These are phyloP conservation scores for Botia almorhae DNA, from an alignment of 2,797 vertebrate species.

Conservation along the genomic window DNA sequence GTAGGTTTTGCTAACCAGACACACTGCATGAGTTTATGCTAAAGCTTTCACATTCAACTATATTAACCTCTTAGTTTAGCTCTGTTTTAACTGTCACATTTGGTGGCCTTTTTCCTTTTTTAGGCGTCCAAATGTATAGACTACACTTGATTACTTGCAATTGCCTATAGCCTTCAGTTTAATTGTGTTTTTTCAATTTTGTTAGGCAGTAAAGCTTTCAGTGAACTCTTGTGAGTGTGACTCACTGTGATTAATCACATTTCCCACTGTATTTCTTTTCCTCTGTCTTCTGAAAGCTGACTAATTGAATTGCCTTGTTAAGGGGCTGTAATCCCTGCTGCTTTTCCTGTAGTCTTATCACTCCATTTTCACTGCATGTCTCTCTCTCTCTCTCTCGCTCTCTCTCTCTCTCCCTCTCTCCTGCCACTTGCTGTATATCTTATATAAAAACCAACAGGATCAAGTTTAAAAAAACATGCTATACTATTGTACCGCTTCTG, in stretches of 20 bases:
- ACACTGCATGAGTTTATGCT: neutral
- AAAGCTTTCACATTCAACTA: neutral
- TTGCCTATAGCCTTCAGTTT: conserved; percentile 40
- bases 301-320: conserved; percentile 61
- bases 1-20: too few species aligned
- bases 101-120: neutral
- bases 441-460: neutral
- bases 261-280: conserved; percentile 29
- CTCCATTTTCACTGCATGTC: conserved; percentile 27
- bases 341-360: conserved; percentile 54
- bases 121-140: conserved; percentile 6
- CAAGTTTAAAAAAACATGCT: too few species aligned
- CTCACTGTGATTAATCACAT: conserved; percentile 59
- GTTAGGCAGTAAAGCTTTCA: conserved; percentile 48
- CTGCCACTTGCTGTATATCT: neutral
- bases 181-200: conserved; percentile 45
- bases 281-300: conserved; percentile 53
- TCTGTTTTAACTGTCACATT: neutral
- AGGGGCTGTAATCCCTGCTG: conserved; percentile 54
- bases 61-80: neutral
- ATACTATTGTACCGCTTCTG: too few species aligned
- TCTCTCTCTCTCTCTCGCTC: neutral
- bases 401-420: neutral
- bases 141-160: conserved; percentile 19
- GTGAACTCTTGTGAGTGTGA: conserved; percentile 30